Evolutionary conservation across 1,140 invertebrate species (phyloP).

Genomic region (Bursaphelenchus mucronatus): DNA sequence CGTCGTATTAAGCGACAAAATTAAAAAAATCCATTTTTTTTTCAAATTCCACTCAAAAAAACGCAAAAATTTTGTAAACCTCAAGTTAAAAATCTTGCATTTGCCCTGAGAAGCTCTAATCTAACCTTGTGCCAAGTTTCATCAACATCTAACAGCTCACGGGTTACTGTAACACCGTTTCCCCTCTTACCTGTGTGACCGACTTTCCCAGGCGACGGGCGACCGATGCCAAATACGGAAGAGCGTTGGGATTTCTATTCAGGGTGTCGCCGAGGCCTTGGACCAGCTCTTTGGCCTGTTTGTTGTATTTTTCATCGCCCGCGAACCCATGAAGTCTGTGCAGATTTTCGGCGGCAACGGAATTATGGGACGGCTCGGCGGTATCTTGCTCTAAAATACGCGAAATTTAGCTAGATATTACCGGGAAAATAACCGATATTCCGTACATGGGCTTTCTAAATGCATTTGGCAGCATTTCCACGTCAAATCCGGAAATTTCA

Average conservation of each 20-base stretch:
- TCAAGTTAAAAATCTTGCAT: no score
- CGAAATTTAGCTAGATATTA: background rate
- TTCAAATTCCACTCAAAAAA: no score
- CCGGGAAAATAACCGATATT: background rate
- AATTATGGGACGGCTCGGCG: slow-evolving; percentile 84
- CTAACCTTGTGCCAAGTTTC: no score
- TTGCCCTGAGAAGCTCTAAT: no score
- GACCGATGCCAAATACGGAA: slow-evolving; percentile 28
- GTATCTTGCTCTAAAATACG: slow-evolving; percentile 76
- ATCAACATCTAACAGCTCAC: no score
- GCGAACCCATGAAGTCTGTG: slow-evolving; percentile 71
- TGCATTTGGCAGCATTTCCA: no score
- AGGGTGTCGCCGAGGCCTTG: slow-evolving; percentile 32
- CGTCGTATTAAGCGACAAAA: no score
- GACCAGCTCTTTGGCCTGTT: slow-evolving; percentile 35
- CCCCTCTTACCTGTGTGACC: background rate
- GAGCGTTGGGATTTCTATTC: slow-evolving; percentile 32
- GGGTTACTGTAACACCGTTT: slow-evolving; percentile 4
- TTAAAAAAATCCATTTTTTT: no score
- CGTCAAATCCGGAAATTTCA: no score
- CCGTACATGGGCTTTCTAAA: slow-evolving; percentile 18
- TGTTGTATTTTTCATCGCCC: slow-evolving; percentile 62
- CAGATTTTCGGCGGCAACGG: slow-evolving; percentile 78
- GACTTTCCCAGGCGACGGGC: background rate
- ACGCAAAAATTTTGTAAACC: no score